Evolutionary conservation across 2,888 invertebrate species (phyloP).

Genomic region (Hemistola chrysoprasaria): DNA sequence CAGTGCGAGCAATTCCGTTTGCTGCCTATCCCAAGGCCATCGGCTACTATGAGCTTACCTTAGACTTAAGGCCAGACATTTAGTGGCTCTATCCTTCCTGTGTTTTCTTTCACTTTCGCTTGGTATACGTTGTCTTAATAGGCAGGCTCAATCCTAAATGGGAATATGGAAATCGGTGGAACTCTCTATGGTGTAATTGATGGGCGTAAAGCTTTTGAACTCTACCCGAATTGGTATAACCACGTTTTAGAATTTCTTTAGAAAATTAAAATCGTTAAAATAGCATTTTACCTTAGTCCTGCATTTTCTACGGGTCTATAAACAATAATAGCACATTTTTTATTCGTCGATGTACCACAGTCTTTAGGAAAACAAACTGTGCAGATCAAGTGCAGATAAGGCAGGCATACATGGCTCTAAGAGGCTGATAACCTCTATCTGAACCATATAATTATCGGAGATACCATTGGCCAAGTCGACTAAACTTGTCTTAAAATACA

Average conservation of each 20-base stretch:
- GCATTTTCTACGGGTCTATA: too few relatives aligned
- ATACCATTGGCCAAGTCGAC: slow-evolving; percentile 69
- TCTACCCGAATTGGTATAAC: too few relatives aligned
- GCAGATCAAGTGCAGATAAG: slow-evolving; percentile 59
- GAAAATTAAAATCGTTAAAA: too few relatives aligned
- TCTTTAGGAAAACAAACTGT: slow-evolving; percentile 41
- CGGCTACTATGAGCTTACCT: slow-evolving; percentile 46
- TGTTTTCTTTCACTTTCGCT: slow-evolving; percentile 11
- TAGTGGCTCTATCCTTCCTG: slow-evolving; percentile 11
- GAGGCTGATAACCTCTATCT: slow-evolving; percentile 76
- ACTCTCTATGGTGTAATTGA: slow-evolving; percentile 1
- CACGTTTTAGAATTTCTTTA: not conserved
- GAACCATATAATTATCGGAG: slow-evolving; percentile 76
- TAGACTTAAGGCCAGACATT: slow-evolving; percentile 24
- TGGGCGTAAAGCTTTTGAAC: not conserved
- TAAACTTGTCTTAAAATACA: slow-evolving; percentile 45
- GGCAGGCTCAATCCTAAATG: slow-evolving; percentile 8
- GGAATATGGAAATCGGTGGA: slow-evolving; percentile 5
- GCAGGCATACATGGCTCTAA: slow-evolving; percentile 64
- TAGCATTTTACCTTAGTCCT: too few relatives aligned
- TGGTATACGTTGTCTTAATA: slow-evolving; percentile 4
- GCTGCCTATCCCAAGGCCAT: slow-evolving; percentile 49
- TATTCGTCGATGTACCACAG: slow-evolving; percentile 15
- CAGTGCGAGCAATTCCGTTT: slow-evolving; percentile 54
- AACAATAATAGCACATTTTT: not conserved